These are phyloP conservation scores for Danaus plexippus DNA, from an alignment of 1,140 invertebrate genomes.

Conservation along the genomic window DNA sequence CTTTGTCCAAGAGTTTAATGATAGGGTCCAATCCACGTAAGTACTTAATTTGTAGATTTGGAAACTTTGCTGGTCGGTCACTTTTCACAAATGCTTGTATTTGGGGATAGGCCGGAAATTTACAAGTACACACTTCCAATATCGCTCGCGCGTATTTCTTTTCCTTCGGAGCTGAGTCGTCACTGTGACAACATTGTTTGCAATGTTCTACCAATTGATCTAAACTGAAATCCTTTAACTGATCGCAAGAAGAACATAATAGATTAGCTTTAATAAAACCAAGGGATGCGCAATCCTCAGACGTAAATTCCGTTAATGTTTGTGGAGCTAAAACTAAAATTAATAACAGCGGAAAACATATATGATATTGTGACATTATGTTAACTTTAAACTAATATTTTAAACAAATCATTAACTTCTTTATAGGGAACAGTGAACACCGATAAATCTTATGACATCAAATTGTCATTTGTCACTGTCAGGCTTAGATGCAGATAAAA, in stretches of 20 bases:
- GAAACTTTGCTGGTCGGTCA: conserved; percentile 87
- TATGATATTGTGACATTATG: no score
- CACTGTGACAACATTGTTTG: conserved; percentile 79
- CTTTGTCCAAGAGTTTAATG: conserved; percentile 89
- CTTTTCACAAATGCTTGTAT: conserved; percentile 96
- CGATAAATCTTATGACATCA: no score
- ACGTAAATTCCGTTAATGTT: conserved; percentile 74
- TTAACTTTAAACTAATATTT: no score
- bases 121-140: conserved; percentile 94
- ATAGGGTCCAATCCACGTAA: conserved; percentile 92
- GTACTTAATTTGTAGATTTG: conserved; percentile 91
- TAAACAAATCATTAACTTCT: no score
- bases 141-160: conserved; percentile 88
- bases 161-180: conserved; percentile 74
- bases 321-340: conserved; percentile 18
- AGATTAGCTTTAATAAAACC: conserved; percentile 91
- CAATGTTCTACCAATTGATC: conserved; percentile 80
- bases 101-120: conserved; percentile 95
- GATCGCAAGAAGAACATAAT: conserved; percentile 90
- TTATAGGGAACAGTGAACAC: no score
- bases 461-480: no score
- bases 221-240: conserved; percentile 84
- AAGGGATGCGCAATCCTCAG: conserved; percentile 87
- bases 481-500: no score
- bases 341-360: conserved; percentile 4